Conservation (phyloP, 1,140 invertebrate species). For the Brachionus paranguensis region DNA sequence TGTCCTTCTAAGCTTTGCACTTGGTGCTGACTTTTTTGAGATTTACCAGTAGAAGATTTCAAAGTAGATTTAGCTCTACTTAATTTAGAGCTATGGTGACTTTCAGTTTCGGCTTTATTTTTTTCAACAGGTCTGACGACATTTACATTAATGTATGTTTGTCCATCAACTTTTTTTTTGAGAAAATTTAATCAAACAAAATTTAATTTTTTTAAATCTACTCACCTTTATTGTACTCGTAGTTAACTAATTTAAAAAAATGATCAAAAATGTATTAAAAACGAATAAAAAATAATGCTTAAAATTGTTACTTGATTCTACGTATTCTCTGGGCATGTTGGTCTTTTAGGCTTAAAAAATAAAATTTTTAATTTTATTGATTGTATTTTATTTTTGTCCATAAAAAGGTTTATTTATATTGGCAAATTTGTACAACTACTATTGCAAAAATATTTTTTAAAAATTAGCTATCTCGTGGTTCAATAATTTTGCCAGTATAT, state of each 20-base stretch:
- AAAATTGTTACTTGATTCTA: not conserved
- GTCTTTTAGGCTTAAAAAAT: not conserved
- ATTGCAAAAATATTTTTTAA: not conserved
- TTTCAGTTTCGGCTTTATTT: not conserved
- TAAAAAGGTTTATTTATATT: not conserved
- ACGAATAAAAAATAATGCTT: not conserved
- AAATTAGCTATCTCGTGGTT: not conserved
- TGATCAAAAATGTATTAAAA: not conserved
- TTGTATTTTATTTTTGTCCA: not conserved
- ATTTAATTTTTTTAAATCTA: not conserved
- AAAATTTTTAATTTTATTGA: not conserved
- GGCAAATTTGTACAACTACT: not conserved
- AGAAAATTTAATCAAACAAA: not conserved
- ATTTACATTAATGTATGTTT: conserved; percentile 27
- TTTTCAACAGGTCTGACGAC: not conserved
- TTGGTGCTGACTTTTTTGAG: not conserved
- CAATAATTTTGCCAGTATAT: not conserved
- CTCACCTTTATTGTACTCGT: conserved; percentile 19
- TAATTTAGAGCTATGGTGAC: not conserved
- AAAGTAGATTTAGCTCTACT: not conserved
- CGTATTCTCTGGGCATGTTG: conserved; percentile 3
- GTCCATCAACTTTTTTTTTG: not conserved
- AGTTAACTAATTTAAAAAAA: not conserved
- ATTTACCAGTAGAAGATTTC: not conserved
- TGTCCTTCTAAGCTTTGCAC: not conserved